phyloP scores from a whole-genome alignment of 1,140 invertebrate species.

The Adoxophyes honmai region DNA sequence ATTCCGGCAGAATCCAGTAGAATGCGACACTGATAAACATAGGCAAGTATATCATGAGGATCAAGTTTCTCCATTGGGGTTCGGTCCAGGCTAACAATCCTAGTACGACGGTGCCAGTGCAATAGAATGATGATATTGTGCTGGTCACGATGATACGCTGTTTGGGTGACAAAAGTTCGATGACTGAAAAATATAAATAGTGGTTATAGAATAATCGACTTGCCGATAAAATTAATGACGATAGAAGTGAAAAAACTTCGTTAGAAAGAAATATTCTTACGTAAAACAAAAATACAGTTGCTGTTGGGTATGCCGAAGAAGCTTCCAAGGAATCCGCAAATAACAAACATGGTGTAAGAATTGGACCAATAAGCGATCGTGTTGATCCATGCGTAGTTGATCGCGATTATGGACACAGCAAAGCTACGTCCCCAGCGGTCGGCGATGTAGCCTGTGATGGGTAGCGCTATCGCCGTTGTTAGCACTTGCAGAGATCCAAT shows the following conservation, averaged over 20 bases:
- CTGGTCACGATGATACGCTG: background rate
- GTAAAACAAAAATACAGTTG: conserved; percentile 72
- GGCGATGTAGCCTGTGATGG: conserved; percentile 78
- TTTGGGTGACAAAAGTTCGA: background rate
- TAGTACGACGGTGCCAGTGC: background rate
- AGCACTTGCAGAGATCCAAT: conserved; percentile 82
- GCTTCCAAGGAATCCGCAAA: background rate
- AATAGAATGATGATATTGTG: background rate
- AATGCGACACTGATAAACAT: background rate
- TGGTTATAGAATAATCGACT: no score
- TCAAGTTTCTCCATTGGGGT: background rate
- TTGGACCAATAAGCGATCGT: background rate
- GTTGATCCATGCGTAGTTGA: conserved; percentile 43
- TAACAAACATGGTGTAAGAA: background rate
- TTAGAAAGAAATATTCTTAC: conserved; percentile 37
- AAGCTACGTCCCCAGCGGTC: conserved; percentile 80
- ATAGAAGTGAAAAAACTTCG: conserved; percentile 24
- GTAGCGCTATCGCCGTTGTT: conserved; percentile 80
- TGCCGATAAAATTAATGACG: no score
- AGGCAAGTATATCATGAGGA: background rate
- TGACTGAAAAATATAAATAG: background rate
- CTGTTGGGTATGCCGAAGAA: conserved; percentile 47
- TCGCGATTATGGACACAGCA: conserved; percentile 74
- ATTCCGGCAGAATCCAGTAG: background rate
- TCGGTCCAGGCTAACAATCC: background rate